Evolutionary conservation across 2,113 vertebrate genomes (phyloP).

Genomic region (Bombycilla garrulus): DNA sequence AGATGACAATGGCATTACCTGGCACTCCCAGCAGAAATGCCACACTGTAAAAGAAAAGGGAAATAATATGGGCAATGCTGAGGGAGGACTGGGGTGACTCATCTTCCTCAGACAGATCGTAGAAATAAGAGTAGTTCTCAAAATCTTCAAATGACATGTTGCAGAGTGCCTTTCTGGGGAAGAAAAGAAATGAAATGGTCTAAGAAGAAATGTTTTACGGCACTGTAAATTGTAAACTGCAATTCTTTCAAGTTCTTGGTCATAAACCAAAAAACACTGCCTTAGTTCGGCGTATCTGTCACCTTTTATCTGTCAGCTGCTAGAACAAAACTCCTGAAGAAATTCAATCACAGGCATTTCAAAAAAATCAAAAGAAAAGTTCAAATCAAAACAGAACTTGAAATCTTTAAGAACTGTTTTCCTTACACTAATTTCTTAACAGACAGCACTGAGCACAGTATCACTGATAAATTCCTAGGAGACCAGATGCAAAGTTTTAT

Average conservation of each 20-base stretch:
- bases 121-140: constrained; percentile 72
- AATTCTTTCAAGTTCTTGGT: neutral
- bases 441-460: neutral
- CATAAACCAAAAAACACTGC: neutral
- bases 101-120: constrained; percentile 64
- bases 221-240: neutral
- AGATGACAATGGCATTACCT: constrained; percentile 91
- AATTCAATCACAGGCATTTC: neutral
- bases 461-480: neutral
- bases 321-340: neutral
- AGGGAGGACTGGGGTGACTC: constrained; percentile 62
- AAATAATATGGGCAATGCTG: constrained; percentile 80
- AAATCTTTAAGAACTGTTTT: neutral
- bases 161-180: constrained; percentile 5
- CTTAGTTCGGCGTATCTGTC: neutral
- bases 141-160: constrained; percentile 71
- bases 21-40: constrained; percentile 87
- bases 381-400: neutral
- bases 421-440: neutral
- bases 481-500: neutral
- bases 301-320: neutral
- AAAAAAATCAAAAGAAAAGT: too few relatives aligned
- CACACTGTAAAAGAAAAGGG: constrained; percentile 83
- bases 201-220: neutral
- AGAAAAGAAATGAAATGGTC: neutral